phyloP scores from a whole-genome alignment of 2,797 vertebrate species.

The Anas bernieri region DNA sequence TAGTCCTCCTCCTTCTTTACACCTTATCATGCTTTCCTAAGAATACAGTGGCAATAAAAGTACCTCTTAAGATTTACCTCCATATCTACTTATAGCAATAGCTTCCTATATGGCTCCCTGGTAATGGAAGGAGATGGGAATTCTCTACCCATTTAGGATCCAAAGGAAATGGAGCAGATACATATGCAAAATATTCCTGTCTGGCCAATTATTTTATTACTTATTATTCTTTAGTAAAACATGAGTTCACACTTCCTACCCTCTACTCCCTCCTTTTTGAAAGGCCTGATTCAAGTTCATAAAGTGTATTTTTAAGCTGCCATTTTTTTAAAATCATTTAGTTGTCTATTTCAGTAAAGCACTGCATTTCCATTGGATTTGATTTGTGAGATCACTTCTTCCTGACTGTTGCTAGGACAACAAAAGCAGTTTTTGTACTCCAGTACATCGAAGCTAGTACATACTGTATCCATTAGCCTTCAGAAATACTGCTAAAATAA shows the following conservation, averaged over 20 bases:
- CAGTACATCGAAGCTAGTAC: slow-evolving; percentile 5
- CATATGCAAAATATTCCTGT: background rate
- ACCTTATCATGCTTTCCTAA: background rate
- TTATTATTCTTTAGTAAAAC: background rate
- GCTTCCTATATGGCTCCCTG: background rate
- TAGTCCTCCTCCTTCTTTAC: background rate
- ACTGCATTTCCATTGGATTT: slow-evolving; percentile 65
- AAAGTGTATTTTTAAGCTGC: slow-evolving; percentile 57
- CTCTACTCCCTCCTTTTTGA: background rate
- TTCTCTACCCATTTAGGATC: background rate
- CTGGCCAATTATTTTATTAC: background rate
- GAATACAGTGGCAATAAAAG: background rate
- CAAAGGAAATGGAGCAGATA: background rate
- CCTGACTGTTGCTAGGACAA: slow-evolving; percentile 80
- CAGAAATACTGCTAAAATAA: slow-evolving; percentile 75
- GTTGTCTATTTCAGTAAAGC: slow-evolving; percentile 59
- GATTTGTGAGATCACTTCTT: slow-evolving; percentile 52
- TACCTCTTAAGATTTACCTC: background rate
- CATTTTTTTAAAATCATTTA: slow-evolving; percentile 55
- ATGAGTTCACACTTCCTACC: background rate
- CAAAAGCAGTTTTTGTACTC: slow-evolving; percentile 53
- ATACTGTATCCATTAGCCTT: slow-evolving; percentile 71
- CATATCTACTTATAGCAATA: background rate
- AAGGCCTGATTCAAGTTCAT: background rate
- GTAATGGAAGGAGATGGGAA: background rate